phyloP scores from a whole-genome alignment of 2,113 vertebrate species.

The Verasper variegatus region DNA sequence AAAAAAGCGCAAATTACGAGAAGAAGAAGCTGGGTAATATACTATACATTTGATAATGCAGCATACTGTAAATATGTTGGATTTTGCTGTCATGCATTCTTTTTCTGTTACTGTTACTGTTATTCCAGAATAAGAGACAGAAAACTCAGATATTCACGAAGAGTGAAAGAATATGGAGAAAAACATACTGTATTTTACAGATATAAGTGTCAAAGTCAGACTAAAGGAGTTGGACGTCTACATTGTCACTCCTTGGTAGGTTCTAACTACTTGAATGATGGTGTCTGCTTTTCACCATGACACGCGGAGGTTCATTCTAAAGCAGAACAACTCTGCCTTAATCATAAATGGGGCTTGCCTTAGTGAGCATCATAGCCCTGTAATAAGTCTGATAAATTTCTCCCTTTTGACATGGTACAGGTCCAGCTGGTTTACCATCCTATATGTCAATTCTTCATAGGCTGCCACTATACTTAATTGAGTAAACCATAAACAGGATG shows the following conservation, averaged over 20 bases:
- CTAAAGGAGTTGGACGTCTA: background rate
- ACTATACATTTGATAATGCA: conserved; percentile 9
- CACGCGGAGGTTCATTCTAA: background rate
- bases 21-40: conserved; percentile 21
- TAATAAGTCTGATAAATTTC: too few species aligned
- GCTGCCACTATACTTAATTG: background rate
- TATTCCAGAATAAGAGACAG: background rate
- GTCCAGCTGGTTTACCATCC: background rate
- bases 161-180: too few species aligned
- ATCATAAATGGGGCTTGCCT: background rate
- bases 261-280: background rate
- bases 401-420: background rate
- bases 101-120: background rate
- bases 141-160: too few species aligned
- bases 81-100: background rate
- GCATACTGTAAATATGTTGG: conserved; percentile 13
- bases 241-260: background rate
- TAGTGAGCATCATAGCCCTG: too few species aligned
- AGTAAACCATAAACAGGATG: background rate
- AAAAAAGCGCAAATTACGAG: conserved; percentile 42
- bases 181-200: too few species aligned
- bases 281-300: background rate
- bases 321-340: background rate
- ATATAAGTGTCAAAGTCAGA: too few species aligned
- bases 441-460: background rate